A percentile compares a stretch with the other conserved stretches of the same genome.
Conservation (phyloP, 2,113 vertebrate genomes). For the Ellobius talpinus region DNA sequence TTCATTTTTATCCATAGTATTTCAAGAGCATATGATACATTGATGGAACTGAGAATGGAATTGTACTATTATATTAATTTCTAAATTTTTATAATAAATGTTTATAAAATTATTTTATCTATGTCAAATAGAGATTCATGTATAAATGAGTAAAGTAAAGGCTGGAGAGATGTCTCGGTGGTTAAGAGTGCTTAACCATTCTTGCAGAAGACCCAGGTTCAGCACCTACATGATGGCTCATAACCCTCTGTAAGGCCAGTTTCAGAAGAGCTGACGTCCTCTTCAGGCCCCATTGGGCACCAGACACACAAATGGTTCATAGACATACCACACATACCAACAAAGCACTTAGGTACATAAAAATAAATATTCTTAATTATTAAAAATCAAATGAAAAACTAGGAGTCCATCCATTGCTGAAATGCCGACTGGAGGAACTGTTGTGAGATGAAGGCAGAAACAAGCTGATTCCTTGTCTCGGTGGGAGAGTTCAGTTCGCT, state of each 20-base stretch:
- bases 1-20: constrained; percentile 24
- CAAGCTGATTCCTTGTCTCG: neutral
- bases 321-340: neutral
- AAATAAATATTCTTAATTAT: neutral
- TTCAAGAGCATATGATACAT: neutral
- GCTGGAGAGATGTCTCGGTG: neutral
- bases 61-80: neutral
- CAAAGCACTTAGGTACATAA: neutral
- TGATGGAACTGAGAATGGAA: neutral
- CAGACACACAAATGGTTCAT: neutral
- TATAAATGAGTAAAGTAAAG: neutral
- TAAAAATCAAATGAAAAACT: neutral
- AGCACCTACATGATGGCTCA: neutral
- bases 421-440: neutral
- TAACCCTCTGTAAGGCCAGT: neutral
- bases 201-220: neutral
- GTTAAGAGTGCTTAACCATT: neutral
- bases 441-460: neutral
- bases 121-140: constrained; percentile 7
- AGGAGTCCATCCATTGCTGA: neutral
- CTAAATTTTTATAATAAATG: neutral
- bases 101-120: constrained; percentile 11
- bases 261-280: neutral
- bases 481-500: neutral
- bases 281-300: too few relatives aligned